Percentiles rank a stretch among this genome's conserved stretches.
phyloP scores from a whole-genome alignment of 2,113 vertebrate genomes.

The Myotis yumanensis region DNA sequence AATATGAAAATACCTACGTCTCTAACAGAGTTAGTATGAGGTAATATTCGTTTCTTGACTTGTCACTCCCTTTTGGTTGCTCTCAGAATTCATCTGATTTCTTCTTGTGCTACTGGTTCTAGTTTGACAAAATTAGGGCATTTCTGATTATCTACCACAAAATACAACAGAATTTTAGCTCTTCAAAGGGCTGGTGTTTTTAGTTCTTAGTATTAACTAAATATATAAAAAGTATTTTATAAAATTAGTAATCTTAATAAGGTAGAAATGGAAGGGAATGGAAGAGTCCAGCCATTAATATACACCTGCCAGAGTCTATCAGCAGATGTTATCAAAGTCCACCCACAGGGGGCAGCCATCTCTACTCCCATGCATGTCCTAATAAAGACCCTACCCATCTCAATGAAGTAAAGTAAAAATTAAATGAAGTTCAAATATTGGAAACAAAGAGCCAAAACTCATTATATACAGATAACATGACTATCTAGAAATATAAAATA shows the following conservation, averaged over 20 bases:
- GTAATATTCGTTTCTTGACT: neutral
- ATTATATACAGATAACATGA: neutral
- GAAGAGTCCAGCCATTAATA: neutral
- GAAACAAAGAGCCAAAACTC: neutral
- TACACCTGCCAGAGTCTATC: neutral
- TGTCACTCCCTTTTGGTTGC: neutral
- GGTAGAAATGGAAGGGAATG: neutral
- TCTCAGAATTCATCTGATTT: neutral
- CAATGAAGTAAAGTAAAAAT: neutral
- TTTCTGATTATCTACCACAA: neutral
- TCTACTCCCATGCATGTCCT: neutral
- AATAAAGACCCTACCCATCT: neutral
- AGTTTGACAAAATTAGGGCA: neutral
- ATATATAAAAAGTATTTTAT: neutral
- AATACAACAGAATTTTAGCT: neutral
- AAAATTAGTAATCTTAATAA: neutral
- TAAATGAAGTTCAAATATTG: neutral
- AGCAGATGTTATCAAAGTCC: neutral
- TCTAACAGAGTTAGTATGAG: neutral
- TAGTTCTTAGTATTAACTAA: neutral
- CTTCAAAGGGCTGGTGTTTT: neutral
- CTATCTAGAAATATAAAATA: neutral
- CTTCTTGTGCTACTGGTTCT: neutral
- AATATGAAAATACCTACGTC: neutral
- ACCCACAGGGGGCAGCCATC: neutral